Base-by-base conservation (phyloP, 2,797 vertebrate genomes). In the Macropodus opercularis region DNA sequence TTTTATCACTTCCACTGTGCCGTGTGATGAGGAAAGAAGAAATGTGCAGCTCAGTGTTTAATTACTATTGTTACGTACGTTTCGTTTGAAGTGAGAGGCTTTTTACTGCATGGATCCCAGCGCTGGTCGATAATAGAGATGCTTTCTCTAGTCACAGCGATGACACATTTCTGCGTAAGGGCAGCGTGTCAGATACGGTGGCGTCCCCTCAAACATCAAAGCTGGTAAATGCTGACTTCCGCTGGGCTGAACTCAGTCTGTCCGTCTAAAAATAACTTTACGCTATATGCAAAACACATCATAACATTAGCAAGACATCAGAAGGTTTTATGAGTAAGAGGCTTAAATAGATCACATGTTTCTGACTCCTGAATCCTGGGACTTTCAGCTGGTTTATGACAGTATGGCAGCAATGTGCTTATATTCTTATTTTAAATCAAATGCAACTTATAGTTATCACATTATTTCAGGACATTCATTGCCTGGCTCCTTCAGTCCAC, bases 191-290 rank as follows among this genome's bases (percentile, higher is more conserved):
- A 35, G 6, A 40, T 32, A 8, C 6, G 31, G 17, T 29, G 13
- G 6, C 23, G 23, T 15, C n/a, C 8, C 18, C 42, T 38, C 42
- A 43, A 22, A 42, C 41, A 27, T 43, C 49, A 56, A 56, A 27
- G 49, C 15, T 35, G 24, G 14, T 18, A 50, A 53, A 26, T 21
- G 13, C 36, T 34, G 32, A 17, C 35, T 72, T 72, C 51, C 26
- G 4, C 10, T 47, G 40, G 5, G 22, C 2, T 10, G 29, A 62
- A 63, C 5, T 3, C 6, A 24, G 3, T 1, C 2, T 21, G 11
- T 36, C 19, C 0, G 3, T 36, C 50, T 42, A 14, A 64, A 53
- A 40, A 15, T 54, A 32, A 27, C 40, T 24, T 39, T 15, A 18
- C 22, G 12, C 34, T 13, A 26, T 14, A 12, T 58, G 22, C 23